phyloP scores from a whole-genome alignment of 2,113 vertebrate genomes.

The Chaetops frenatus region DNA sequence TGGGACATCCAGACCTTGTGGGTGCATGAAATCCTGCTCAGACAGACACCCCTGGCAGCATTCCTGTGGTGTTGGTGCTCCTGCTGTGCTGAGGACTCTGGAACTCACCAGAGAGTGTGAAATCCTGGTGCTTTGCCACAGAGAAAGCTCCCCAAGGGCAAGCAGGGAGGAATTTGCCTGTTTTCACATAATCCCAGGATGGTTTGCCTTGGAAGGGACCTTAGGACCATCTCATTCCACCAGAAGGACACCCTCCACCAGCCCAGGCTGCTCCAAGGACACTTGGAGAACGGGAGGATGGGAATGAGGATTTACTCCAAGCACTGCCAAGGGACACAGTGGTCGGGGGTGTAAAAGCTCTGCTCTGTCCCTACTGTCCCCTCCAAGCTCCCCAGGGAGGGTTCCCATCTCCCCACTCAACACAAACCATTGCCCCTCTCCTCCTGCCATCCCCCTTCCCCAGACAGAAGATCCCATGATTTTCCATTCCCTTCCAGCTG shows the following conservation, averaged over 20 bases:
- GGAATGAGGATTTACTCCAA: not conserved
- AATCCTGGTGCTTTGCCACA: not conserved
- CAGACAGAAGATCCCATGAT: not conserved
- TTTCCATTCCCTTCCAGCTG: slow-evolving; percentile 10
- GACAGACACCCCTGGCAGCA: accelerated
- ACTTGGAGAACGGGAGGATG: accelerated
- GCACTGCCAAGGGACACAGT: not conserved
- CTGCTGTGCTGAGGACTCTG: not conserved
- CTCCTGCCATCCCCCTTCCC: not conserved
- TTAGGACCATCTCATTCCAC: not conserved
- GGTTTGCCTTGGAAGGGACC: not conserved
- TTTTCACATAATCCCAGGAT: not conserved
- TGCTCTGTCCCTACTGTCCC: not conserved
- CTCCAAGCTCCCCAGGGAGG: not conserved
- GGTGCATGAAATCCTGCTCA: not conserved
- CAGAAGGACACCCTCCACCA: not conserved
- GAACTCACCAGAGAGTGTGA: accelerated
- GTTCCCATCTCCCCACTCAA: not conserved
- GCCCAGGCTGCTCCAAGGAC: not conserved
- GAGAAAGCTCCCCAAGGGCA: not conserved
- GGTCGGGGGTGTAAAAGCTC: not conserved
- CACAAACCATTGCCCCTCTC: accelerated
- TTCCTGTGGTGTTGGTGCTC: accelerated
- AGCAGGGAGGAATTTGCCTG: not conserved
- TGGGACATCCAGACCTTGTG: not conserved